phyloP scores from a whole-genome alignment of 2,113 vertebrate genomes.

The Elanoides forficatus region DNA sequence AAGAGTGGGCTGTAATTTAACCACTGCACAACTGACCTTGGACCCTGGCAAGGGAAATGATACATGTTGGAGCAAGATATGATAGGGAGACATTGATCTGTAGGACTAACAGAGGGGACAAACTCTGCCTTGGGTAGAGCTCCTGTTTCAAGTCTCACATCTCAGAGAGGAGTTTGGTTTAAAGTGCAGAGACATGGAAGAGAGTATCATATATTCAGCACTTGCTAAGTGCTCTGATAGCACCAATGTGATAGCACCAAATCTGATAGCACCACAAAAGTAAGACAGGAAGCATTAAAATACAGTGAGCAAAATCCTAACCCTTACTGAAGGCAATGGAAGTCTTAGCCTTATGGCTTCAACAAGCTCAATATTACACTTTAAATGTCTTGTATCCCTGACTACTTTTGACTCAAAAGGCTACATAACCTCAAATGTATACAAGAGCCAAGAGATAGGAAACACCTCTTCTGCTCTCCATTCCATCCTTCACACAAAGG shows the following conservation, averaged over 20 bases:
- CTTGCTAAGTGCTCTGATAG: neutral
- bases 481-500: neutral
- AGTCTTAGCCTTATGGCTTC: neutral
- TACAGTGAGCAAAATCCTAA: neutral
- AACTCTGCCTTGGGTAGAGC: neutral
- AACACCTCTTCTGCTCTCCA: neutral
- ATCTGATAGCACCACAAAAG: neutral
- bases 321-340: neutral
- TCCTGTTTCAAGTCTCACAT: conserved; percentile 40
- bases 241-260: conserved; percentile 14
- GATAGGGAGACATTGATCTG: neutral
- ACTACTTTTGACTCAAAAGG: neutral
- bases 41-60: neutral
- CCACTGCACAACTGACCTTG: neutral
- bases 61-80: neutral
- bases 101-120: neutral
- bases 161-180: conserved; percentile 22
- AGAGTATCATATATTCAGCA: neutral
- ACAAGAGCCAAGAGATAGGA: neutral
- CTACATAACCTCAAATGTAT: neutral
- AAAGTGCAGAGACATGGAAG: conserved; percentile 42
- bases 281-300: neutral
- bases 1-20: neutral
- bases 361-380: neutral
- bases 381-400: neutral